Evolutionary conservation across 1,140 invertebrate genomes (phyloP).

Genomic region (Trissolcus basalis): DNA sequence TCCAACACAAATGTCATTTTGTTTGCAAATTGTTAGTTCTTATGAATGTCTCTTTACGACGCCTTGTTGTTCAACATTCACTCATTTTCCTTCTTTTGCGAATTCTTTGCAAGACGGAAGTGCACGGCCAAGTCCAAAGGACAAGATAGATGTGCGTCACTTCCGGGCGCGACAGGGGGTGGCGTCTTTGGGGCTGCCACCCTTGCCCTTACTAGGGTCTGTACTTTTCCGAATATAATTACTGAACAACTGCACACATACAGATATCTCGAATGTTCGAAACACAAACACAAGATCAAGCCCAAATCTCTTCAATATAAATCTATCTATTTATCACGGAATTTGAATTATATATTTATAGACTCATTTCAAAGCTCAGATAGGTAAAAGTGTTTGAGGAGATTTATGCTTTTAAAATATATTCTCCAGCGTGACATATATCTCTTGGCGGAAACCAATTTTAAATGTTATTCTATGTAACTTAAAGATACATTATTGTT

Average conservation of each 20-base stretch:
- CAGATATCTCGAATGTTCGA: not conserved
- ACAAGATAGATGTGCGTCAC: slow-evolving; percentile 74
- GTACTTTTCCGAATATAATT: slow-evolving; percentile 72
- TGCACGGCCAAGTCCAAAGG: slow-evolving; percentile 66
- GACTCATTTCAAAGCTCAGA: too few relatives aligned
- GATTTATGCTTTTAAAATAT: too few relatives aligned
- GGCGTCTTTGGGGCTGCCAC: slow-evolving; percentile 70
- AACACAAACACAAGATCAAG: slow-evolving; percentile 14
- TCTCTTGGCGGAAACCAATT: too few relatives aligned
- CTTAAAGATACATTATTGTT: too few relatives aligned
- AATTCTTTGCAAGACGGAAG: slow-evolving; percentile 66
- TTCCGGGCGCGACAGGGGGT: slow-evolving; percentile 74
- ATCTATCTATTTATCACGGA: too few relatives aligned
- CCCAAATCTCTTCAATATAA: too few relatives aligned
- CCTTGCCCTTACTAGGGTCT: slow-evolving; percentile 46
- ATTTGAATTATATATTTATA: too few relatives aligned
- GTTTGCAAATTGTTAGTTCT: slow-evolving; percentile 55
- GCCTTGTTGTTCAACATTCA: slow-evolving; percentile 36
- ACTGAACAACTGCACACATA: slow-evolving; percentile 47
- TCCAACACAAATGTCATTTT: slow-evolving; percentile 41
- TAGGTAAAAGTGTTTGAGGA: too few relatives aligned
- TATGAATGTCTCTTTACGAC: slow-evolving; percentile 31
- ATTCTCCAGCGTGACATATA: too few relatives aligned
- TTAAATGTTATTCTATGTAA: too few relatives aligned
- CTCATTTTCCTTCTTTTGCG: slow-evolving; percentile 49